Percentiles rank a stretch among this genome's conserved stretches.
Conservation (phyloP, 2,888 invertebrate species). For the Maniola hyperantus region DNA sequence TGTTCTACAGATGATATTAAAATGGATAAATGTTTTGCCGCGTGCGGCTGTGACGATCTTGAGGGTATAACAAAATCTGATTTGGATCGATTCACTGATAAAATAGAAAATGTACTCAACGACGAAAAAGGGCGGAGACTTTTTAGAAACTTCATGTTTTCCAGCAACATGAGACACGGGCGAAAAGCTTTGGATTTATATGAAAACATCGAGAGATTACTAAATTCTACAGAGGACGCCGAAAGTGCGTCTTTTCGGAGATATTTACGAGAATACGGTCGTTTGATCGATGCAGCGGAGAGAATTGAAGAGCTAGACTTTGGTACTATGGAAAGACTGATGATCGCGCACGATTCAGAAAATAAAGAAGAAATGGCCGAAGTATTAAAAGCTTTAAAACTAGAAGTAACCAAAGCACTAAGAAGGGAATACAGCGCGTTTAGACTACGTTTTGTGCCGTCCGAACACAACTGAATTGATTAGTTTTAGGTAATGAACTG, state of each 20-base stretch:
- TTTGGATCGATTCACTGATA: slow-evolving; percentile 77
- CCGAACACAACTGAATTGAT: slow-evolving; percentile 44
- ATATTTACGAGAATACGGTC: slow-evolving; percentile 61
- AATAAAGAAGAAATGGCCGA: slow-evolving; percentile 63
- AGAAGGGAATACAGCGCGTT: slow-evolving; percentile 68
- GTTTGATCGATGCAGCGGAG: slow-evolving; percentile 67
- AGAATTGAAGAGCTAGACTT: slow-evolving; percentile 73
- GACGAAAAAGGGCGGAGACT: slow-evolving; percentile 73
- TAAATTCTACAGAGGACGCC: slow-evolving; percentile 59
- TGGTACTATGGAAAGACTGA: slow-evolving; percentile 68
- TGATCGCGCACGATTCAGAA: slow-evolving; percentile 59
- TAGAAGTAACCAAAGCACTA: slow-evolving; percentile 68
- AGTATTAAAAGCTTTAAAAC: slow-evolving; percentile 63
- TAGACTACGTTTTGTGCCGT: slow-evolving; percentile 61
- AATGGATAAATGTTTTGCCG: slow-evolving; percentile 77
- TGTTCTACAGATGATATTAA: slow-evolving; percentile 56
- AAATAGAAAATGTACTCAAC: slow-evolving; percentile 76
- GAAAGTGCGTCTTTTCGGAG: slow-evolving; percentile 59
- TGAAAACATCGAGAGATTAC: slow-evolving; percentile 67
- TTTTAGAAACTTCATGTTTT: slow-evolving; percentile 75
- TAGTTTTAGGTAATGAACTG: slow-evolving; percentile 13
- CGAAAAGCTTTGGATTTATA: slow-evolving; percentile 67
- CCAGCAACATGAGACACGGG: slow-evolving; percentile 68
- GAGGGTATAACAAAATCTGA: slow-evolving; percentile 74
- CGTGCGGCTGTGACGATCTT: slow-evolving; percentile 72